Evolutionary conservation across 2,113 vertebrate genomes (phyloP).

Genomic region (Balaeniceps rex): DNA sequence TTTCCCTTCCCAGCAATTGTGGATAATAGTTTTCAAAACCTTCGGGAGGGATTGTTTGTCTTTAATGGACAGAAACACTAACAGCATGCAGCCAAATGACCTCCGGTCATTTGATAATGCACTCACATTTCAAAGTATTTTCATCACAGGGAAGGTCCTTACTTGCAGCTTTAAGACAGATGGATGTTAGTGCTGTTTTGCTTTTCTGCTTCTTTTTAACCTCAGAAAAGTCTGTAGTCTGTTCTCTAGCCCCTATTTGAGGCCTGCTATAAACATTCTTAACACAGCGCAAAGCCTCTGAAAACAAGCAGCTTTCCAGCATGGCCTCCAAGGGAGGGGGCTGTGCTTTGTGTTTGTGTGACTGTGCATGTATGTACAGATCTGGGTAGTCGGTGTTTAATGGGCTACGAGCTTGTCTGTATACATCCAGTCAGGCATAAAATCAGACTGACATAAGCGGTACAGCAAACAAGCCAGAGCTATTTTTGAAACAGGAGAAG

Average conservation of each 20-base stretch:
- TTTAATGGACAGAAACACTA: not conserved
- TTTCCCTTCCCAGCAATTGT: not conserved
- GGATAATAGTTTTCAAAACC: not conserved
- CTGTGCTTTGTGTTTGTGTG: not conserved
- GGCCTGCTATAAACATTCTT: not conserved
- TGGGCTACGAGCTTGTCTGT: not conserved
- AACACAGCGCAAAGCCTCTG: not conserved
- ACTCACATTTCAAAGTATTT: not conserved
- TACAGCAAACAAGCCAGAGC: constrained; percentile 20
- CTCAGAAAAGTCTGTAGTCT: not conserved
- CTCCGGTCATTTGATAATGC: not conserved
- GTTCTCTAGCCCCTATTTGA: not conserved
- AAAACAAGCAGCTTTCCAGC: not conserved
- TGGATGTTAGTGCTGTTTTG: not conserved
- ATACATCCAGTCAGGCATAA: constrained; percentile 5
- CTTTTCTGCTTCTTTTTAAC: not conserved
- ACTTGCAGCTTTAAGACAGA: not conserved
- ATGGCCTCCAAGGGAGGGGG: not conserved
- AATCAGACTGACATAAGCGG: constrained; percentile 44
- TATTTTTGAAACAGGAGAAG: constrained; percentile 47
- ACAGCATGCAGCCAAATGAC: not conserved
- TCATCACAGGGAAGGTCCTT: not conserved
- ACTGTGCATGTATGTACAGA: not conserved
- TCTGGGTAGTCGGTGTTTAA: not conserved
- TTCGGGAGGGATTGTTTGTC: not conserved